phyloP scores from a whole-genome alignment of 2,113 vertebrate species.

The Malurus cyaneus region DNA sequence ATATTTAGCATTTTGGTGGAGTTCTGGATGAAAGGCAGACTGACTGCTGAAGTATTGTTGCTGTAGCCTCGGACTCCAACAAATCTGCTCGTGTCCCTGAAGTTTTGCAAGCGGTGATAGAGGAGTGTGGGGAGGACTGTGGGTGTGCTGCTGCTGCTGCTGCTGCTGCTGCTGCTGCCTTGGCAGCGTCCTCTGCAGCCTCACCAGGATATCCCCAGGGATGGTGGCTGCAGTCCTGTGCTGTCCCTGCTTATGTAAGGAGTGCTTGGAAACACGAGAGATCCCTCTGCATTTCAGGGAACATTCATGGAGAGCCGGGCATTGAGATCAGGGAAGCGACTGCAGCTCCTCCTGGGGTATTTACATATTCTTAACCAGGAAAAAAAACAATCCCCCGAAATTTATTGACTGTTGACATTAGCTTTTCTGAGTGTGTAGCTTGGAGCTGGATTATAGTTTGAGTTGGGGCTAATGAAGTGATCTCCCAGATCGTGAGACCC shows the following conservation, averaged over 20 bases:
- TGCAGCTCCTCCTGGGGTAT: not conserved
- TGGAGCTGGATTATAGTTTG: not conserved
- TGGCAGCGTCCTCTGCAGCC: not conserved
- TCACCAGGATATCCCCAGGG: not conserved
- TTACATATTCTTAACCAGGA: not conserved
- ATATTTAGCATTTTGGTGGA: not conserved
- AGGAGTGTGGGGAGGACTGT: not conserved
- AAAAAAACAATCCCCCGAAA: not conserved
- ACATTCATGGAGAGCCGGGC: fast-evolving
- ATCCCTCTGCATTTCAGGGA: not conserved
- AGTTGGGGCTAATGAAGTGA: fast-evolving
- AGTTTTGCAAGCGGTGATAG: not conserved
- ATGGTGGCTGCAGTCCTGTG: not conserved
- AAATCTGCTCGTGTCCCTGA: not conserved
- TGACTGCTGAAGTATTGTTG: not conserved
- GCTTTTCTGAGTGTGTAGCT: not conserved
- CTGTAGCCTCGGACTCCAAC: not conserved
- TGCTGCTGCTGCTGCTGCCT: not conserved
- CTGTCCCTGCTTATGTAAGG: fast-evolving
- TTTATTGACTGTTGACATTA: not conserved
- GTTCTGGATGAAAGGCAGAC: not conserved
- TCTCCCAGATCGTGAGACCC: fast-evolving
- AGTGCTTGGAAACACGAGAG: fast-evolving
- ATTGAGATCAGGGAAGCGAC: fast-evolving
- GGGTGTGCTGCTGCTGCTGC: not conserved